Base-by-base conservation (phyloP, 2,113 vertebrate species). In the Zingel zingel region DNA sequence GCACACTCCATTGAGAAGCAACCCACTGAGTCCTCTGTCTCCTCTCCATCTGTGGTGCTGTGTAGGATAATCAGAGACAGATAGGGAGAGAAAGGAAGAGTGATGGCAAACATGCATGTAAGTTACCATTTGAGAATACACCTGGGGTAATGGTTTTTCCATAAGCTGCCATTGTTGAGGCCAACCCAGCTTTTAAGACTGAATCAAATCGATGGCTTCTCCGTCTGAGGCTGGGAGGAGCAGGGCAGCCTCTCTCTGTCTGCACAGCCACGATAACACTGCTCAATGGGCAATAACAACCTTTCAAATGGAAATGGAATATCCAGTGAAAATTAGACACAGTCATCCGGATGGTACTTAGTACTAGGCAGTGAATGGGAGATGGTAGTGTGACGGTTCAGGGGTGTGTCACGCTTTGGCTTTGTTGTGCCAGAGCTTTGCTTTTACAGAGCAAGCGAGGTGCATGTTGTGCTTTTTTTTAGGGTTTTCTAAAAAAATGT, bases 111-210 rank as follows among this genome's bases (percentile, higher is more conserved):
- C 84, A 78, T 77, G 83, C 62, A 87, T 85, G 83, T 73, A 84
- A 84, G 86, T 89, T 91, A 91, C 83, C 79, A 43, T 94, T 86
- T 89, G 74, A 85, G 66, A 82, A 92, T 88, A 86, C 93, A 93
- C 82, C 89, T 86, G 76, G 80, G 85, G 85, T 92, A 91, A 92
- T 88, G 90, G 77, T 81, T 95, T 93, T 94, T 95, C 92, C 91
- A 83, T 85, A 88, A 81, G 91, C 89, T 39, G 82, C 82, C 89
- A 89, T 91, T 92, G 90, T 88, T 82, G 86, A 93, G 89, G 70
- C 88, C 85, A 85, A 85, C 80, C 77, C 72, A 84, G 90, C 91
- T 93, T 94, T 93, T 93, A 92, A 91, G 86, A 65, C 82, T 83
- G 89, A 86, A 90, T 91, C 81, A 89, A 94, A 94, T 94, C 93